Conservation (phyloP, 2,888 invertebrate genomes). For the Ochropacha duplaris region DNA sequence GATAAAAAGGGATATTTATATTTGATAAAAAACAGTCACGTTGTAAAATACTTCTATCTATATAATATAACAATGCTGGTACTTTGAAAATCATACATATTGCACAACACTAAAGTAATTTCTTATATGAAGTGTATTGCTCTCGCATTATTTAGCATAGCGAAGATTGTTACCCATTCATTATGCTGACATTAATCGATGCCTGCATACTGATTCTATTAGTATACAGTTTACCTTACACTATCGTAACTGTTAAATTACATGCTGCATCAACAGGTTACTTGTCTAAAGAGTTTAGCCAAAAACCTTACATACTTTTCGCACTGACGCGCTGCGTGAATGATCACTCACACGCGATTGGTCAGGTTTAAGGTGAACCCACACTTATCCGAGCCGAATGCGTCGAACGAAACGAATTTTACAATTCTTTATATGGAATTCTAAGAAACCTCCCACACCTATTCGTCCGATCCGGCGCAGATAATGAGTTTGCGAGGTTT, state of each 20-base stretch:
- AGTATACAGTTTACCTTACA: not conserved
- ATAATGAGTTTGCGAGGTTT: too few species aligned
- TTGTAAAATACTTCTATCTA: not conserved
- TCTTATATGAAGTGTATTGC: not conserved
- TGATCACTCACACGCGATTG: not conserved
- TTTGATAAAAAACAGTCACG: too few species aligned
- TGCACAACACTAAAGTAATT: not conserved
- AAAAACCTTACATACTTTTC: not conserved
- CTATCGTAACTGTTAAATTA: not conserved
- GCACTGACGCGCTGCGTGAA: not conserved
- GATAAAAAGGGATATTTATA: too few species aligned
- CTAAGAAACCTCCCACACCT: too few species aligned
- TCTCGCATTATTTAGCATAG: not conserved
- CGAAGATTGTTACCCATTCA: not conserved
- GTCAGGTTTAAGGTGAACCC: too few species aligned
- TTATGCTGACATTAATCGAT: not conserved
- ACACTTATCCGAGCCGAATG: too few species aligned
- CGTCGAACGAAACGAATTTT: too few species aligned
- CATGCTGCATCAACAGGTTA: not conserved
- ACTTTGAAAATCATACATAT: not conserved
- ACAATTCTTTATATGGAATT: too few species aligned
- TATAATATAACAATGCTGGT: too few species aligned
- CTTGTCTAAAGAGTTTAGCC: not conserved
- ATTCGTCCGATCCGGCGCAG: too few species aligned
- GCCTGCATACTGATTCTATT: not conserved